Conservation (phyloP, 2,113 vertebrate genomes). For the Rhombomys opimus region DNA sequence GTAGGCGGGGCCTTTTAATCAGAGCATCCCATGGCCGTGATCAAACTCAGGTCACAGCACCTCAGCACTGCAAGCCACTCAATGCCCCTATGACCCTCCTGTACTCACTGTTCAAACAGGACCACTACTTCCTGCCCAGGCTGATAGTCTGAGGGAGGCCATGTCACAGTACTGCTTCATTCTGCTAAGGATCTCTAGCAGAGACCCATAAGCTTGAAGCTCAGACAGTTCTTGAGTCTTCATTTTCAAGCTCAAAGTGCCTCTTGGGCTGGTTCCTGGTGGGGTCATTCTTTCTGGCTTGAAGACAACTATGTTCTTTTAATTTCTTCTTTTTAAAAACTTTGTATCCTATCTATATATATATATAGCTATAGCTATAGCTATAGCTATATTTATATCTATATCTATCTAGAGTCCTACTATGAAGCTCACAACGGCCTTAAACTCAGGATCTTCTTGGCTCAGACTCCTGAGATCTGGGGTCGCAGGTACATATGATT, state of each 20-base stretch:
- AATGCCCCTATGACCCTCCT: rapidly evolving
- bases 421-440: neutral
- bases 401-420: neutral
- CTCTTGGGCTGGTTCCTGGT: neutral
- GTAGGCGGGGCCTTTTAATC: neutral
- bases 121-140: neutral
- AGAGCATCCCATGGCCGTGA: neutral
- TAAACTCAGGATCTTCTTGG: neutral
- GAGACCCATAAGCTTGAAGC: too few relatives aligned
- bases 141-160: neutral
- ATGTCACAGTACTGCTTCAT: rapidly evolving
- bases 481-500: neutral
- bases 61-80: neutral
- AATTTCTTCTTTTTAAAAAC: neutral
- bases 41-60: neutral
- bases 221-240: neutral
- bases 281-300: neutral
- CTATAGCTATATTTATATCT: neutral
- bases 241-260: neutral
- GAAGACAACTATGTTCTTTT: too few relatives aligned
- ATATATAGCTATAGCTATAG: too few relatives aligned
- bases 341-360: neutral
- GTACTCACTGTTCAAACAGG: too few relatives aligned
- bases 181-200: neutral
- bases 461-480: neutral